phyloP scores from a whole-genome alignment of 2,888 invertebrate species.

The Temnothorax ravouxi region DNA sequence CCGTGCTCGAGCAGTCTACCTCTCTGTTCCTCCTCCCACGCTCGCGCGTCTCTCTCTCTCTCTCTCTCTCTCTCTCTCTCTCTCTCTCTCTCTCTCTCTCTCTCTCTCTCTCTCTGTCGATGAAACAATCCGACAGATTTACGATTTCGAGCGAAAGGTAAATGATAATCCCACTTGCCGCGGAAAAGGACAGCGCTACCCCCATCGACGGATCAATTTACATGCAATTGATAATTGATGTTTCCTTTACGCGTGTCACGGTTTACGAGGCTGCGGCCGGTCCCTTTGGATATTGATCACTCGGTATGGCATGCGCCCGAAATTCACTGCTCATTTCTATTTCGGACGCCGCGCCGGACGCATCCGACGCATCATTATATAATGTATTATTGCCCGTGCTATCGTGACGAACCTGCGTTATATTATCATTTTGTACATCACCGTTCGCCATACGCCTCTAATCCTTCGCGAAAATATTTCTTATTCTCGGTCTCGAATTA shows the following conservation, averaged over 20 bases:
- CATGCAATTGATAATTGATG: conserved; percentile 38
- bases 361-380: conserved; percentile 28
- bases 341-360: conserved; percentile 6
- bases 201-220: conserved; percentile 10
- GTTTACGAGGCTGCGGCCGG: conserved; percentile 14
- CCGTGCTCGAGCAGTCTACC: conserved; percentile 11
- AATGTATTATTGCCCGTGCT: conserved; percentile 12
- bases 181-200: not conserved
- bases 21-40: not conserved
- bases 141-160: conserved; percentile 34
- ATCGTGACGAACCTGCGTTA: not conserved
- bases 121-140: conserved; percentile 40
- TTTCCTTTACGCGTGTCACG: conserved; percentile 40
- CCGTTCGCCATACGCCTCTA: not conserved
- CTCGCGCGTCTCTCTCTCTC: not conserved
- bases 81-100: too few relatives aligned
- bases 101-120: not conserved
- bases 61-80: too few relatives aligned
- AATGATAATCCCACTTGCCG: not conserved
- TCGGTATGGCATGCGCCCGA: conserved; percentile 21
- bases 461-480: not conserved
- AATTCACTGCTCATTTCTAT: conserved; percentile 41
- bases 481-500: not conserved
- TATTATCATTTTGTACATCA: not conserved
- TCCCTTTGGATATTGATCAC: conserved; percentile 48